phyloP scores from a whole-genome alignment of 2,113 vertebrate species.

The Psilopogon haemacephalus region DNA sequence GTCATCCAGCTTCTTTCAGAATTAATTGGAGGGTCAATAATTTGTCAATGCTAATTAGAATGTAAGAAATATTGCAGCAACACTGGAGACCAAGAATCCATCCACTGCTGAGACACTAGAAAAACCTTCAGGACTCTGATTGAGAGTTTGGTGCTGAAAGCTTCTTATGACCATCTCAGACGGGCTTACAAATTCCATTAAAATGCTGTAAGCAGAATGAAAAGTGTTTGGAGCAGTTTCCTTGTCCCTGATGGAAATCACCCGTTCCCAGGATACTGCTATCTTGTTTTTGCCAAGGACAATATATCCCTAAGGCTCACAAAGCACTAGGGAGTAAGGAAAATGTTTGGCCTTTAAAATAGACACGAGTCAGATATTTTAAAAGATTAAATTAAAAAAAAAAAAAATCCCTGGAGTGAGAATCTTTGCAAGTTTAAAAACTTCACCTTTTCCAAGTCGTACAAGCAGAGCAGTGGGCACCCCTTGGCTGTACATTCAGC shows the following conservation, averaged over 20 bases:
- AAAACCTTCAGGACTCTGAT: not conserved
- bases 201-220: conserved; percentile 52
- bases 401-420: not conserved
- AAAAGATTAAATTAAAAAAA: not conserved
- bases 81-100: not conserved
- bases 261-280: conserved; percentile 54
- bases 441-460: conserved; percentile 15
- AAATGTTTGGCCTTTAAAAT: conserved; percentile 55
- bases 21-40: conserved; percentile 36
- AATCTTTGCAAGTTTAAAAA: conserved; percentile 37
- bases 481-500: conserved; percentile 48
- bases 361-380: conserved; percentile 54
- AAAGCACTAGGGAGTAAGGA: conserved; percentile 44
- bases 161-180: not conserved
- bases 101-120: not conserved
- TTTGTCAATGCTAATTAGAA: conserved; percentile 27
- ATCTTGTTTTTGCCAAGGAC: conserved; percentile 51
- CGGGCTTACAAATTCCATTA: conserved; percentile 43
- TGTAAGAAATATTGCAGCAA: not conserved
- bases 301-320: conserved; percentile 54
- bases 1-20: not conserved
- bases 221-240: conserved; percentile 63
- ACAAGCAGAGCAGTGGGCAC: conserved; percentile 2
- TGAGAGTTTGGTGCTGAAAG: not conserved
- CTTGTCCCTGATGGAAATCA: conserved; percentile 50